Conservation (phyloP, 1,140 invertebrate species). For the Fopius arisanus region DNA sequence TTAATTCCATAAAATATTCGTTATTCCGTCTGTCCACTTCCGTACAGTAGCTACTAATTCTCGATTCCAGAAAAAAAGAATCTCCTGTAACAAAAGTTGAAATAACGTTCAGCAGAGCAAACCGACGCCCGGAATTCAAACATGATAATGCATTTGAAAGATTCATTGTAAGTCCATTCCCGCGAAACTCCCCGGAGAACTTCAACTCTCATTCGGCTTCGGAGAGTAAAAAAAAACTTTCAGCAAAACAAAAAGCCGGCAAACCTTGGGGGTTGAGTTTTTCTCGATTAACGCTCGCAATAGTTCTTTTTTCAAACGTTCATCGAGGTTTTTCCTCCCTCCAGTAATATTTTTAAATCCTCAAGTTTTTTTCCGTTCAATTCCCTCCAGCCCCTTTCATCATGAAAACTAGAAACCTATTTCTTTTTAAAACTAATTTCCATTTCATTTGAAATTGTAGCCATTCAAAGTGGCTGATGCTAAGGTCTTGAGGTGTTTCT, state of each 20-base stretch:
- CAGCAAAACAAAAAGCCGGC: background rate
- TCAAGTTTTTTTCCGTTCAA: background rate
- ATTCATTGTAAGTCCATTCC: background rate
- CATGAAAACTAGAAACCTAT: background rate
- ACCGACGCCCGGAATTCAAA: background rate
- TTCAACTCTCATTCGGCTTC: background rate
- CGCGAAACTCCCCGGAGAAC: background rate
- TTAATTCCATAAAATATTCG: too few species aligned
- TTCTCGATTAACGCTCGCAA: background rate
- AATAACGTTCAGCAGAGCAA: background rate
- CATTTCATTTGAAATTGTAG: background rate
- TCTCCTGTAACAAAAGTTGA: too few species aligned
- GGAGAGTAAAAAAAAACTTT: slow-evolving; percentile 1
- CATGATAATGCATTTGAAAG: background rate
- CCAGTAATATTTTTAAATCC: background rate
- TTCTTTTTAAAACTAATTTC: background rate
- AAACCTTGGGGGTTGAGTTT: background rate
- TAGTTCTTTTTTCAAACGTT: background rate
- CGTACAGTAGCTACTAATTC: too few species aligned
- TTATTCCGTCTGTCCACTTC: too few species aligned
- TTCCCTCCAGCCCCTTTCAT: background rate
- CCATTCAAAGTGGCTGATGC: background rate
- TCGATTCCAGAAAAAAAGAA: too few species aligned
- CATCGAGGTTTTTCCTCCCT: background rate
- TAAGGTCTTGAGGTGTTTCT: background rate